Percentiles rank a stretch among this genome's conserved stretches.
These are phyloP conservation scores for Hipparchia sbordonii DNA, from an alignment of 2,888 invertebrate genomes.

Conservation along the genomic window DNA sequence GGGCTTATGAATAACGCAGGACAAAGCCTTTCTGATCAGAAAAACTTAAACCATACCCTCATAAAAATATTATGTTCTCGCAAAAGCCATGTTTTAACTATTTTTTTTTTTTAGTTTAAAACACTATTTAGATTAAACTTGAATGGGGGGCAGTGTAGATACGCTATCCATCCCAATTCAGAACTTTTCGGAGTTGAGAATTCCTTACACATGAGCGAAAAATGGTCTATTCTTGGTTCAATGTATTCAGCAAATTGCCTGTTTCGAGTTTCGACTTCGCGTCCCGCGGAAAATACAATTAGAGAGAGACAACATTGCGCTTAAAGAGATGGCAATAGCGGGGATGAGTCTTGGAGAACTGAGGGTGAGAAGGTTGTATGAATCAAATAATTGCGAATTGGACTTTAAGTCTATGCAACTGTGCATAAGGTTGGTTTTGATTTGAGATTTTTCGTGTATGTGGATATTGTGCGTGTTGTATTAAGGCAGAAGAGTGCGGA, in stretches of 20 bases:
- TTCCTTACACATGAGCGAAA: neutral
- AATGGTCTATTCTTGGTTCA: neutral
- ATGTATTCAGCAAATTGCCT: slow-evolving; percentile 18
- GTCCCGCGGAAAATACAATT: slow-evolving; percentile 71
- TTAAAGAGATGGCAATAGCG: slow-evolving; percentile 70
- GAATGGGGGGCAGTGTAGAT: too few relatives aligned
- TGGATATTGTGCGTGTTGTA: slow-evolving; percentile 80
- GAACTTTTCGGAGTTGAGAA: neutral
- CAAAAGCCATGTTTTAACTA: too few relatives aligned
- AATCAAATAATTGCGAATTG: slow-evolving; percentile 21
- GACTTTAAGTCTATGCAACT: slow-evolving; percentile 34
- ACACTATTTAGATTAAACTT: too few relatives aligned
- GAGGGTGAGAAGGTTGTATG: slow-evolving; percentile 48
- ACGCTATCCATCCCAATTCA: neutral
- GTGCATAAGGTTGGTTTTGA: slow-evolving; percentile 36
- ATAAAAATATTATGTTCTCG: too few relatives aligned
- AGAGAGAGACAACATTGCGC: slow-evolving; percentile 77
- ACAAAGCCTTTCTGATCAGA: neutral
- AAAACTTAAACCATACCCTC: too few relatives aligned
- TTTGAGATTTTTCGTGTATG: slow-evolving; percentile 45
- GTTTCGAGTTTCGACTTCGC: slow-evolving; percentile 15
- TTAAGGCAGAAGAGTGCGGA: slow-evolving; percentile 82
- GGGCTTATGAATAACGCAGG: neutral
- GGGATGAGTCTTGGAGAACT: slow-evolving; percentile 66
- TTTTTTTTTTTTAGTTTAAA: too few relatives aligned